Conservation (phyloP, 2,797 vertebrate species). For the Acrossocheilus fasciatus region DNA sequence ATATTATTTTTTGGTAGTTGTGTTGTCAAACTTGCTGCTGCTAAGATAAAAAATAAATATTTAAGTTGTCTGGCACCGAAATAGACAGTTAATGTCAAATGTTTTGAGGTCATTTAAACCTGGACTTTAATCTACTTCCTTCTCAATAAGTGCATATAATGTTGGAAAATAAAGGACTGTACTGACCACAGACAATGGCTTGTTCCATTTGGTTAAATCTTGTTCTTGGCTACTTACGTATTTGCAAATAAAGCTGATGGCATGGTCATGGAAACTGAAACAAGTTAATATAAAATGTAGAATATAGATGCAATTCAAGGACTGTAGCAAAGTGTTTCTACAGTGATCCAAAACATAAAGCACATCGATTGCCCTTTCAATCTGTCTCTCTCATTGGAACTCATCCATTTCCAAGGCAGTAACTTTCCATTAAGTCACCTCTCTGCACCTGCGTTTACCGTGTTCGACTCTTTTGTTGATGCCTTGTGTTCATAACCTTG, state of each 20-base stretch:
- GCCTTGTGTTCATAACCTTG: constrained; percentile 33
- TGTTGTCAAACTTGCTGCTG: background rate
- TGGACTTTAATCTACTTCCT: constrained; percentile 40
- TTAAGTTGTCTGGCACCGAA: background rate
- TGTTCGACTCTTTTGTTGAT: constrained; percentile 17
- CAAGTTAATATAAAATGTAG: background rate
- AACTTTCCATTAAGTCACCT: constrained; percentile 68
- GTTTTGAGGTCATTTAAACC: constrained; percentile 25
- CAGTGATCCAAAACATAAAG: background rate
- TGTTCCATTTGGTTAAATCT: background rate
- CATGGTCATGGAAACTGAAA: background rate
- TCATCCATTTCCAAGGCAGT: constrained; percentile 41
- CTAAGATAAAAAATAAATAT: constrained; percentile 1
- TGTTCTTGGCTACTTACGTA: background rate
- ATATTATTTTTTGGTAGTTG: background rate
- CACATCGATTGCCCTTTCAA: background rate
- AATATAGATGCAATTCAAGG: background rate
- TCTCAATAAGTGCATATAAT: background rate
- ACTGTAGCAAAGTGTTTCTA: background rate
- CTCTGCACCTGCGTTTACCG: constrained; percentile 41
- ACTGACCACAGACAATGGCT: background rate
- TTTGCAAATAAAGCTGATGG: constrained; percentile 2
- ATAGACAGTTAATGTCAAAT: constrained; percentile 40
- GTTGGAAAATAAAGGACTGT: background rate
- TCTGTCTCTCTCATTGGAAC: background rate